Base-by-base conservation (phyloP, 2,113 vertebrate genomes). In the Chrysochloris asiatica region DNA sequence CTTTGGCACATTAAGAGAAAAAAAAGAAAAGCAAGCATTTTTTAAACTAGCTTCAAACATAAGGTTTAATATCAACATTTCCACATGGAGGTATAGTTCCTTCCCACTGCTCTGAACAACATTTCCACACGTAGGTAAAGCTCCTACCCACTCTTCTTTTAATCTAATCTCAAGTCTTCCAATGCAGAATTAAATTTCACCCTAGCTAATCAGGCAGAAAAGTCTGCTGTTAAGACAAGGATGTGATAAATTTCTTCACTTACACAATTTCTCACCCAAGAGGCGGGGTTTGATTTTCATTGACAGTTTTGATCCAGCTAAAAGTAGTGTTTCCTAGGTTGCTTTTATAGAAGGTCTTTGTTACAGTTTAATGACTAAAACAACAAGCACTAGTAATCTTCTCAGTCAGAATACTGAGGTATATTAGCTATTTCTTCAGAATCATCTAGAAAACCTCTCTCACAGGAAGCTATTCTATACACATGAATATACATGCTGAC, bases 21-120 rank as follows among this genome's bases (percentile, higher is more conserved):
- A 94, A 56, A 56, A 56, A 56, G 24, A 56, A 56, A 22, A 56
- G 17, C 89, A 87, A 67, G 65, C 3, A 87, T n/a, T 91, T 93
- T 92, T 91, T 79, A 61, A 90, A 79, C 76, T 94, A 78, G 89
- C 89, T 90, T 94, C 92, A 97, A 91, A 96, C 91, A 77, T 54
- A 73, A 38, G 81, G 76, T 78, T 96, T 89, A 92, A 77, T 69
- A 94, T 8, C 59, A 82, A 22, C 30, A 92, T 96, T 88, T 92
- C 43, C 67, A 71, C 50, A 33, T 2, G 16, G 13, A 78, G n/a
- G 56, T 94, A 36, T n/a, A 33, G 33, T 0, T 61, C 17, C 19
- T 43, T 81, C 45, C 12, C 22, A 43, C 48, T 78, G 11, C 80
- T 88, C 86, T 93, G 88, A 82, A 75, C 0, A 24, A 72, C 19